Conservation (phyloP, 2,888 invertebrate genomes). For the Epinotia ramella region DNA sequence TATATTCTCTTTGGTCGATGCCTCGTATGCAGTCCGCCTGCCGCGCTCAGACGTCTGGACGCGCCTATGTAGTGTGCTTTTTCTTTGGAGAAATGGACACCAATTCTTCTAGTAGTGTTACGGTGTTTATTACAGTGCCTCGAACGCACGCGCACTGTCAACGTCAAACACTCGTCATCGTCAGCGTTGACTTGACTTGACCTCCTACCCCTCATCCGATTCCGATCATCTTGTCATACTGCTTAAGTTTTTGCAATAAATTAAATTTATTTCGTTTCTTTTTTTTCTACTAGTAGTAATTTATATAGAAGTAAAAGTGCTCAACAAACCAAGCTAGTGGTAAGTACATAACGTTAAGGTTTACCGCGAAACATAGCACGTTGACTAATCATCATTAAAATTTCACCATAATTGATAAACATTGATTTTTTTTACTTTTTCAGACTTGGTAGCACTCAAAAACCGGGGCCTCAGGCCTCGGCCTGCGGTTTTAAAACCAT, state of each 20-base stretch:
- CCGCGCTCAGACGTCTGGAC: too few species aligned
- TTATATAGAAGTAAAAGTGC: slow-evolving; percentile 57
- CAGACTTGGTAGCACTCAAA: slow-evolving; percentile 59
- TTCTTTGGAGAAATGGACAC: too few species aligned
- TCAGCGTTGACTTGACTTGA: slow-evolving; percentile 57
- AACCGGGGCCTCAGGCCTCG: slow-evolving; percentile 74
- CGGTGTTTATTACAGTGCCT: slow-evolving; percentile 16
- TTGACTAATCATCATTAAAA: slow-evolving; percentile 55
- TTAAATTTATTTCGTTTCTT: slow-evolving; percentile 76
- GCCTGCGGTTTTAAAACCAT: slow-evolving; percentile 70
- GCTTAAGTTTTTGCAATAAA: slow-evolving; percentile 70
- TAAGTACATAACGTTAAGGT: slow-evolving; percentile 56
- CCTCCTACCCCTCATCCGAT: slow-evolving; percentile 58
- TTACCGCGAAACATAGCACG: slow-evolving; percentile 62
- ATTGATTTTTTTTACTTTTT: slow-evolving; percentile 56
- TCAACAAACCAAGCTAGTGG: slow-evolving; percentile 60
- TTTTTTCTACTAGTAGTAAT: slow-evolving; percentile 65
- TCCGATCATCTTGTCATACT: slow-evolving; percentile 75
- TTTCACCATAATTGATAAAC: slow-evolving; percentile 52
- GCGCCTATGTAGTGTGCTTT: too few species aligned
- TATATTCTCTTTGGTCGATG: too few species aligned
- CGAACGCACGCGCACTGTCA: slow-evolving; percentile 53
- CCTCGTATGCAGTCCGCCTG: too few species aligned
- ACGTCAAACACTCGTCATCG: slow-evolving; percentile 58
- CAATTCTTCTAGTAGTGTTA: neutral